phyloP scores from a whole-genome alignment of 2,113 vertebrate genomes.

The Silurus meridionalis region DNA sequence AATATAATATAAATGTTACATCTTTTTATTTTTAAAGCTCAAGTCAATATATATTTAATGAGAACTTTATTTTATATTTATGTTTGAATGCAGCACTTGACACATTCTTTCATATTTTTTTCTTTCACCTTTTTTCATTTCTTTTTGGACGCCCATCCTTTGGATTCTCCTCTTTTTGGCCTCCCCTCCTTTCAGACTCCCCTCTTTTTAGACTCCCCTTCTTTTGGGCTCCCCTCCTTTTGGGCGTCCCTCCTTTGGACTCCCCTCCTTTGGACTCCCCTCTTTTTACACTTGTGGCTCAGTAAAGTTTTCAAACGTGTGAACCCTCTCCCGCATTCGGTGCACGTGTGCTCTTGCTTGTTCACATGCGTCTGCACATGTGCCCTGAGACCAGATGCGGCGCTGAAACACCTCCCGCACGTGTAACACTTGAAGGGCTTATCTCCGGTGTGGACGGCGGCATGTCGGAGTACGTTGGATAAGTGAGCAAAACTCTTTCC shows the following conservation, averaged over 20 bases:
- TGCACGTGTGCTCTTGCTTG: background rate
- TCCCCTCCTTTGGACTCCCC: background rate
- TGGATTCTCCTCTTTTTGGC: background rate
- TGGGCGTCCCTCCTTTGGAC: background rate
- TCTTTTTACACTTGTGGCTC: conserved; percentile 4
- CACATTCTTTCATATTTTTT: background rate
- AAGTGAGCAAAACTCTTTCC: conserved; percentile 50
- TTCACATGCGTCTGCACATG: background rate
- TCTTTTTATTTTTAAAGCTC: background rate
- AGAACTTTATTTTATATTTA: background rate
- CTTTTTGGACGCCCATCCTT: too few relatives aligned
- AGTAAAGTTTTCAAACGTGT: background rate
- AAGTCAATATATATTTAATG: background rate
- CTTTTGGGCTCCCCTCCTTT: background rate
- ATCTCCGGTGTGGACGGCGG: background rate
- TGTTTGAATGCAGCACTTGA: too few relatives aligned
- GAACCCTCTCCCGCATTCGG: conserved; percentile 6
- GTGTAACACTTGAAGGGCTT: conserved; percentile 27
- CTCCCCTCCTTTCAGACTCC: too few relatives aligned
- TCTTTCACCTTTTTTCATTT: too few relatives aligned
- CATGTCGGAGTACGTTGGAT: background rate
- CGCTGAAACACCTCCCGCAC: conserved; percentile 22
- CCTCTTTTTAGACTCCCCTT: background rate
- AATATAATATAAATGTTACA: too few relatives aligned
- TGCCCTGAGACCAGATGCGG: background rate